Base-by-base conservation (phyloP, 2,888 invertebrate genomes). In the Tipula vernalis region DNA sequence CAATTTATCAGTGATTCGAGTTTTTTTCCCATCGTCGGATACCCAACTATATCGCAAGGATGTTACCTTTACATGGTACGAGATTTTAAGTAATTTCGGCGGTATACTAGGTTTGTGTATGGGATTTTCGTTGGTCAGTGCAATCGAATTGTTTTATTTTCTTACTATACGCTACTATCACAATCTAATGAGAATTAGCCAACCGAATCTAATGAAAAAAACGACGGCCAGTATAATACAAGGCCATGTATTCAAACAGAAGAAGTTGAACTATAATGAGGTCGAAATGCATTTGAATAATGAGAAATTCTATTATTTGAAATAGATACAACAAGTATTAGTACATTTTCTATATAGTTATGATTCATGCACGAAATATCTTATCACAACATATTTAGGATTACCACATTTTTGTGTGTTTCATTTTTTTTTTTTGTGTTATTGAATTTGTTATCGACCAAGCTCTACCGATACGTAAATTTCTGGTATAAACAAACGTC, bases 61-160 rank as follows among this genome's bases (percentile, higher is more conserved):
- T 88, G 92, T 93, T 0, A 90, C 93, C 0, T 91, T 90, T 10
- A 93, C 93, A 88, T 94, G 94, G 94, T 94, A 92, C 89, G 93
- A 94, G 89, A 90, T 93, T 91, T 83, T 91, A 94, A 94, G 94
- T 90, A 93, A 92, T 88, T 91, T 94, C 87, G 94, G 94, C 5
- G 94, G 94, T 12, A 91, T 93, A 86, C 92, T 93, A 86, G 93
- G 94, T 2, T 90, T 94, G 86, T 91, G 93, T 83, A 90, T 94
- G 87, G 94, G 94, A 51, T 92, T 93, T 88, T 94, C 94, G 84
- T 89, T 93, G 15, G 92, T 93, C 87, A 93, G 92, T 88, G 88
- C 92, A 0, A 89, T 93, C 0, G 94, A 94, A 91, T 88, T 93
- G 2, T n/a, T 93, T 28, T 94, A 94, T 89, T 94, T 92, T 89